Evolutionary conservation across 1,140 invertebrate genomes (phyloP).

Genomic region (Anastrepha ludens): DNA sequence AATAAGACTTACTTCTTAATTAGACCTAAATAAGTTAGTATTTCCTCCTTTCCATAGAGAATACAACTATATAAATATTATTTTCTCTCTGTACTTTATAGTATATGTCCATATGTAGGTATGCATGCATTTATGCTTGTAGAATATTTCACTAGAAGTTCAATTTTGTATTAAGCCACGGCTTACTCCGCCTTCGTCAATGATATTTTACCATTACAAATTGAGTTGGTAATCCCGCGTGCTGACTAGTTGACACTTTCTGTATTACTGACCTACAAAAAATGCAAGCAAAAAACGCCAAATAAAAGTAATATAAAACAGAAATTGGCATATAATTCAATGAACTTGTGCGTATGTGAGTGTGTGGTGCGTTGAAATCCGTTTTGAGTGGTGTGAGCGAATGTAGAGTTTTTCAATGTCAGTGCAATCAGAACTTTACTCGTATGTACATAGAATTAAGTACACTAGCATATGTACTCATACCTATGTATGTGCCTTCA

Average conservation of each 20-base stretch:
- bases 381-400: too few species aligned
- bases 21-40: too few species aligned
- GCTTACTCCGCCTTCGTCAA: neutral
- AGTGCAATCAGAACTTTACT: conserved; percentile 18
- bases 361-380: neutral
- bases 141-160: neutral
- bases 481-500: too few species aligned
- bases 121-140: neutral
- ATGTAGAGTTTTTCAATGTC: conserved; percentile 13
- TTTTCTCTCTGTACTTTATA: too few species aligned
- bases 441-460: too few species aligned
- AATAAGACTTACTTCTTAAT: too few species aligned
- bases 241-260: conserved; percentile 30
- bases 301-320: conserved; percentile 1
- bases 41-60: too few species aligned
- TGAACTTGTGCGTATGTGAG: neutral
- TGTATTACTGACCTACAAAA: neutral
- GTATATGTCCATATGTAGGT: neutral
- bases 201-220: conserved; percentile 6
- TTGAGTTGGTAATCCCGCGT: conserved; percentile 25
- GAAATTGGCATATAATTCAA: neutral
- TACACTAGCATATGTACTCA: too few species aligned
- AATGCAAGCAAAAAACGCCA: neutral
- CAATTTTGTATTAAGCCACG: conserved; percentile 11
- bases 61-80: too few species aligned